Conservation (phyloP, 2,113 vertebrate genomes). For the Colius striatus region DNA sequence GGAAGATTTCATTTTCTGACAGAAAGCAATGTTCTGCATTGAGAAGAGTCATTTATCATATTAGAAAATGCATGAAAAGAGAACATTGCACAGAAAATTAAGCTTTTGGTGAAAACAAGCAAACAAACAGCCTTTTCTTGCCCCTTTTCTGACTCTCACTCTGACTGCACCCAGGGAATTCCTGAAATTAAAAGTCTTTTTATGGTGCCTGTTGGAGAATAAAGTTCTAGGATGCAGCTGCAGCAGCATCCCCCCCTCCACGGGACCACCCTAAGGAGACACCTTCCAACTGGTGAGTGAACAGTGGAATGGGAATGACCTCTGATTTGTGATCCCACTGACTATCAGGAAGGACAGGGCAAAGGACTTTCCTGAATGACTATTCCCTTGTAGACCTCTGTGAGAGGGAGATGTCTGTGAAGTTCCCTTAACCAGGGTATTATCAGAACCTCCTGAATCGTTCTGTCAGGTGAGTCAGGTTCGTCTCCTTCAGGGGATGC, state of each 20-base stretch:
- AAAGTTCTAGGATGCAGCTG: not conserved
- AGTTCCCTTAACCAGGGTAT: not conserved
- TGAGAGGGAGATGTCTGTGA: not conserved
- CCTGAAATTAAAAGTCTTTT: not conserved
- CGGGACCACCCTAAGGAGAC: not conserved
- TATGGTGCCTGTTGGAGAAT: not conserved
- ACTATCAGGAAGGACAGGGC: not conserved
- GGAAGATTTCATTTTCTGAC: not conserved
- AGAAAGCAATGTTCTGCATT: not conserved
- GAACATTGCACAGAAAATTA: not conserved
- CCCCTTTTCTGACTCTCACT: not conserved
- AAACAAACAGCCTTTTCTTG: not conserved
- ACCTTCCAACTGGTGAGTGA: not conserved
- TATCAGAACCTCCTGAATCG: not conserved
- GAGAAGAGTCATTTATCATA: not conserved
- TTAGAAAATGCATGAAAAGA: not conserved
- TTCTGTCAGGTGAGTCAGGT: not conserved
- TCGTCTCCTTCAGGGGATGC: not conserved
- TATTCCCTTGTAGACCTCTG: not conserved
- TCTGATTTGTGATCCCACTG: not conserved
- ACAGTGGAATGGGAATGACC: not conserved
- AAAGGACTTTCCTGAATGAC: not conserved
- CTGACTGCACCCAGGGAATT: accelerated
- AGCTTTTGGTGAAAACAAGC: not conserved
- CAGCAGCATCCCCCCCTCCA: not conserved